Conservation (phyloP, 2,888 invertebrate species). For the Mythimna loreyi region DNA sequence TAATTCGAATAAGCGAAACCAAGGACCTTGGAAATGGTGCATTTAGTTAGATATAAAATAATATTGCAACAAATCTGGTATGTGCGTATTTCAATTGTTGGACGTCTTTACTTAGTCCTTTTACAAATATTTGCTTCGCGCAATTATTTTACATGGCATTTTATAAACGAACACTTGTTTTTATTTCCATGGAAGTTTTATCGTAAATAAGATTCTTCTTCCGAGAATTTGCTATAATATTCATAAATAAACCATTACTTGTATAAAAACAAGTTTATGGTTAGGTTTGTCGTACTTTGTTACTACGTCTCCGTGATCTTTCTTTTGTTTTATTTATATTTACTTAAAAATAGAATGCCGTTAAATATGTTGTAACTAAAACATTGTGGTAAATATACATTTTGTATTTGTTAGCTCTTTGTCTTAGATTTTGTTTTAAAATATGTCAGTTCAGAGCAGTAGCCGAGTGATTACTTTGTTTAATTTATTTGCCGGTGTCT, state of each 20-base stretch:
- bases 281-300: neutral
- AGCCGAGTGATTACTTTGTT: too few species aligned
- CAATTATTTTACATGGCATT: constrained; percentile 4
- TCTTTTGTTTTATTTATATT: neutral
- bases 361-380: neutral
- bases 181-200: neutral
- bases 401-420: too few species aligned
- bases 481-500: too few species aligned
- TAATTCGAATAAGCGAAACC: too few species aligned
- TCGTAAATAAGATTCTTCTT: neutral
- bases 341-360: neutral
- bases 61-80: neutral
- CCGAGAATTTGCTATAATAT: neutral
- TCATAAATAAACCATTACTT: neutral
- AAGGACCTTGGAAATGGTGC: neutral
- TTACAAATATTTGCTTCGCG: constrained; percentile 16
- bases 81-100: neutral
- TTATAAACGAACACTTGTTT: constrained; percentile 3
- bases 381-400: neutral
- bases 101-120: neutral
- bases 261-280: neutral
- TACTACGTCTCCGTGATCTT: neutral
- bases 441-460: too few species aligned
- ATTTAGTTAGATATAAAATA: neutral
- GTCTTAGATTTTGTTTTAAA: too few species aligned